Evolutionary conservation across 2,797 vertebrate species (phyloP), one percentile per base, ranked within the genome.

Genomic region (Cuculus canorus): DNA sequence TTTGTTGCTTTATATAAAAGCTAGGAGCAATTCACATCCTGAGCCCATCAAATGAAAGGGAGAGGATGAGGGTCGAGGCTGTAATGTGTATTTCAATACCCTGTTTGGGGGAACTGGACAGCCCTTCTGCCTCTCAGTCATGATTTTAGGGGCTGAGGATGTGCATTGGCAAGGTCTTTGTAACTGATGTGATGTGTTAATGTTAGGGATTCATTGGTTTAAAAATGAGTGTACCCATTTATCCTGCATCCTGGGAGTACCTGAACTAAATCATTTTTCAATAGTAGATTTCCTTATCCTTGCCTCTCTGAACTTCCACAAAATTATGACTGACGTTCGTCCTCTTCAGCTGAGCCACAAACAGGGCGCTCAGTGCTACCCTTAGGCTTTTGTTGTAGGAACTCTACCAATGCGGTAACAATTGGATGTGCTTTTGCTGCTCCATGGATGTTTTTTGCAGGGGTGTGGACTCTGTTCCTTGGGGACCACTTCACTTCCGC

Each of bases 401-500:
- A 5, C 45, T 15, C 59, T 11, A 1, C 30, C 56, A 13, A 45
- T 53, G 45, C 2, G 21, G 30, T n/a, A 52, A 75, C 2, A 30
- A 6, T 35, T 5, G 32, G 54, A 50, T 66, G 41, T 3, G 5
- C 32, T 75, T 39, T 63, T 61, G 60, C 3, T 92, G 50, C 70
- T 86, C n/a, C 78, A 9, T 53, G 92, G 50, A 15, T 32, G 30
- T 54, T 54, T 21, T 54, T 54, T 19, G 7, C 75, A 35, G 53
- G 53, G 91, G 35, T 88, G 75, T 77, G 91, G 78, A 75, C 92
- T 86, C 71, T 0, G 4, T 13, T 93, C 97, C 96, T 96, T 30
- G 53, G 97, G 97, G 97, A 97, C 37, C 53, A 3, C 41, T 94
- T 61, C 0, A 27, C 94, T 97, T 95, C 97, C 70, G 18, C 89